A percentile compares a stretch with the other conserved stretches of the same genome.
These are phyloP conservation scores for Calyptommatus sinebrachiatus DNA, from an alignment of 2,113 vertebrate species.

Conservation along the genomic window DNA sequence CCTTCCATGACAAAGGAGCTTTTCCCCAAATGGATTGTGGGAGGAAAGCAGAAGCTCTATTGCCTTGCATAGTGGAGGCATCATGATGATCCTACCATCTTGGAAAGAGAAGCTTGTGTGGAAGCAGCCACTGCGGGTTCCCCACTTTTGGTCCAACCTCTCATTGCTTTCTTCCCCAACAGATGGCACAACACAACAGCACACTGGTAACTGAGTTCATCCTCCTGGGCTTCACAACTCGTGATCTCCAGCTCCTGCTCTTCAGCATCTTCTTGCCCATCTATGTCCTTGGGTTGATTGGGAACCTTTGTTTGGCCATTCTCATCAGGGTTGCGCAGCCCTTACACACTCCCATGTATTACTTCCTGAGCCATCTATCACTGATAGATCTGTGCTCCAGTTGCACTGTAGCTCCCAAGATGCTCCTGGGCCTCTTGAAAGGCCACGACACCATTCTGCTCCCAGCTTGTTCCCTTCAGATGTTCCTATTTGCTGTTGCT, in stretches of 20 bases:
- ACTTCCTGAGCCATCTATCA: slow-evolving; percentile 54
- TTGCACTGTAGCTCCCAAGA: slow-evolving; percentile 54
- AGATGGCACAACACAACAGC: slow-evolving; percentile 16
- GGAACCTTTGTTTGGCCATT: slow-evolving; percentile 42
- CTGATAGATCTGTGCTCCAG: slow-evolving; percentile 60
- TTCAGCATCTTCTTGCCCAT: slow-evolving; percentile 38
- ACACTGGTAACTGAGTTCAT: slow-evolving; percentile 32
- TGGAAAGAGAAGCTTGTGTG: too few species aligned
- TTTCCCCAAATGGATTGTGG: too few species aligned
- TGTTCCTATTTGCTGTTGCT: slow-evolving; percentile 58
- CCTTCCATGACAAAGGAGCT: too few species aligned
- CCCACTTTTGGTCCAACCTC: too few species aligned
- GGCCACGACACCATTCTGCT: slow-evolving; percentile 41
- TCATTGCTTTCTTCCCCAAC: not conserved
- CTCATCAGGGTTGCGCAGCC: slow-evolving; percentile 26
- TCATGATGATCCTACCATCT: too few species aligned
- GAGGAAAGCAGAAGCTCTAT: too few species aligned
- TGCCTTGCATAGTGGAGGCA: too few species aligned
- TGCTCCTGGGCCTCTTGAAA: slow-evolving; percentile 50
- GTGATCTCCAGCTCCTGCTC: slow-evolving; percentile 35
- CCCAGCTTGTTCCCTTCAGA: slow-evolving; percentile 54
- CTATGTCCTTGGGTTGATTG: slow-evolving; percentile 41
- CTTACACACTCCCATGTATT: slow-evolving; percentile 54
- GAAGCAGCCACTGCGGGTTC: too few species aligned
- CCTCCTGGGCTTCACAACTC: slow-evolving; percentile 52